A percentile compares a stretch with the other conserved stretches of the same genome.
phyloP scores from a whole-genome alignment of 2,888 invertebrate species.

The Brachylomia viminalis region DNA sequence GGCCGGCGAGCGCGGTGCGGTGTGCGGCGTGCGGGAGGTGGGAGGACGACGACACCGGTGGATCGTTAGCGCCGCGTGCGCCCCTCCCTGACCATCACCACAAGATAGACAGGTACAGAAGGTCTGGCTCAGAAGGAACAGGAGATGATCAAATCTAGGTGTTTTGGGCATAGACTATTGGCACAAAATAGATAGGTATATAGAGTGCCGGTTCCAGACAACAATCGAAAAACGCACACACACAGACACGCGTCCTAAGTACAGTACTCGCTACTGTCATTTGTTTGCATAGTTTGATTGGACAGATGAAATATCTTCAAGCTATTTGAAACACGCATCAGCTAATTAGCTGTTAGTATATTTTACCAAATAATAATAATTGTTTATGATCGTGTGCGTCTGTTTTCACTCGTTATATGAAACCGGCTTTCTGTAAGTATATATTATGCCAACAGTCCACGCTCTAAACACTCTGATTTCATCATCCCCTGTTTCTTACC shows the following conservation, averaged over 20 bases:
- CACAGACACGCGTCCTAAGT: not conserved
- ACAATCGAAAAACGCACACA: not conserved
- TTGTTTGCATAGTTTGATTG: not conserved
- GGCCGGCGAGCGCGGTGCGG: constrained; percentile 37
- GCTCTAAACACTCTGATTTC: constrained; percentile 67
- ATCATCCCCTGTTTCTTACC: constrained; percentile 59
- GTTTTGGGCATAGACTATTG: no score
- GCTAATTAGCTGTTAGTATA: not conserved
- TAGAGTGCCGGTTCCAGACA: not conserved
- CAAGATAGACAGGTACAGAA: not conserved
- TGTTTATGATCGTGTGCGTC: not conserved
- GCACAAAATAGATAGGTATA: not conserved
- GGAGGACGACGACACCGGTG: not conserved
- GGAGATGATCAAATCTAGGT: not conserved
- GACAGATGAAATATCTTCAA: not conserved
- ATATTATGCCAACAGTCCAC: constrained; percentile 34
- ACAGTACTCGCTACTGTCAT: not conserved
- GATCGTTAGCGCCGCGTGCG: constrained; percentile 64
- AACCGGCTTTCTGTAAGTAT: constrained; percentile 17
- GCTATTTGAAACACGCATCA: not conserved
- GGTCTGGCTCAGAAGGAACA: not conserved
- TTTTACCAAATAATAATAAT: not conserved
- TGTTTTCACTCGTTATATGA: not conserved
- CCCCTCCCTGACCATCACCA: constrained; percentile 54
- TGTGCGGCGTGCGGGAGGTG: not conserved